Percentiles rank a stretch among this genome's conserved stretches.
phyloP scores from a whole-genome alignment of 1,140 invertebrate genomes.

The Leguminivora glycinivorella region DNA sequence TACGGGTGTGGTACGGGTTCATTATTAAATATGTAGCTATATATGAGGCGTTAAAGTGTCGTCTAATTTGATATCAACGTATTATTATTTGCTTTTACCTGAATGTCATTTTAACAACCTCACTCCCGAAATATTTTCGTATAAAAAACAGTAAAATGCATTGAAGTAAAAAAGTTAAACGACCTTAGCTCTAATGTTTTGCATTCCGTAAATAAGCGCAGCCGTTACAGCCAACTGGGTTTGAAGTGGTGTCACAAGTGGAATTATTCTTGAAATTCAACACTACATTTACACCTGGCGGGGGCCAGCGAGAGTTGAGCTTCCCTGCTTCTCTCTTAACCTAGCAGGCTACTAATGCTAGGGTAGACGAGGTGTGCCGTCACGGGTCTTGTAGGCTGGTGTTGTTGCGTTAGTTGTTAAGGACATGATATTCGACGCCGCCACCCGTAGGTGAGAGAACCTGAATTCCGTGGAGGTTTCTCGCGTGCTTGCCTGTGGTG shows the following conservation, averaged over 20 bases:
- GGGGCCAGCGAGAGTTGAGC: constrained; percentile 32
- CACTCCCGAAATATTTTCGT: not conserved
- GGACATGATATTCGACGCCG: constrained; percentile 39
- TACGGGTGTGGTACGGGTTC: too few relatives aligned
- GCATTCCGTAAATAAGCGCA: constrained; percentile 42
- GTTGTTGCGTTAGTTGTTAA: constrained; percentile 40
- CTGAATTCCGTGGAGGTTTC: constrained; percentile 35
- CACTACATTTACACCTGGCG: constrained; percentile 46
- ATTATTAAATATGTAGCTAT: too few relatives aligned
- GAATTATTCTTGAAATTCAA: constrained; percentile 53
- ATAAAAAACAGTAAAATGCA: not conserved
- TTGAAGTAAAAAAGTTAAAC: not conserved
- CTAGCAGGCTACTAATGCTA: not conserved
- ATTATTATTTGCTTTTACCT: too few relatives aligned
- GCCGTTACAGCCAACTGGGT: constrained; percentile 38
- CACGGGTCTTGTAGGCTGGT: constrained; percentile 35
- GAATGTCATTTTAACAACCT: too few relatives aligned
- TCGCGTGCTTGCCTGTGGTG: constrained; percentile 24
- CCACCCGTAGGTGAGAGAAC: constrained; percentile 34
- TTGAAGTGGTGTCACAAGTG: constrained; percentile 42
- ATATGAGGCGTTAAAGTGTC: too few relatives aligned
- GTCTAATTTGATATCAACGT: too few relatives aligned
- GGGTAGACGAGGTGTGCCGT: not conserved
- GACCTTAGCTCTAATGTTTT: constrained; percentile 31
- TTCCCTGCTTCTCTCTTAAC: not conserved